Evolutionary conservation across 2,888 invertebrate genomes (phyloP), one percentile per base, ranked within the genome.

Genomic region (Sthenelais limicola): DNA sequence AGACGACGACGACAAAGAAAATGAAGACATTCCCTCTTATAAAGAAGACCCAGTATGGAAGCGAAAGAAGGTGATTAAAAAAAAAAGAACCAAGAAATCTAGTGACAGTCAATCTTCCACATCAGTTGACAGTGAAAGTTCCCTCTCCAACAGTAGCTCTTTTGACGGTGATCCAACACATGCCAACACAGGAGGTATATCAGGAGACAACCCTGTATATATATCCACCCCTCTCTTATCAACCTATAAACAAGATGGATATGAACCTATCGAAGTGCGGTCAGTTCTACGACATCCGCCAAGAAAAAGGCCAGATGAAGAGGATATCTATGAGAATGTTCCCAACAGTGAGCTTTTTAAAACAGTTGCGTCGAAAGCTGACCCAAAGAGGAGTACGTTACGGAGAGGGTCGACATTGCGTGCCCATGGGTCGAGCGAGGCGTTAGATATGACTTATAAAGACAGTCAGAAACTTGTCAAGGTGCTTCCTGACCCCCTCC

Each of bases 31-130:
- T 24, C 18, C 12, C 30, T 28, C 56, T 3, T 12, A 9, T 15
- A 56, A 56, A 24, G 56, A 56, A 18, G 56, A 56, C 56, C 56
- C 56, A 2, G 56, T 56, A 4, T 56, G 56, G 56, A 56, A 32
- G 18, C 12, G 56, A n/a, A 56, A 56, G 56, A 56, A 56, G 32
- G 56, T 56, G 28, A 56, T 56, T 24, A 56, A 56, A 24, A 56
- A 33, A 21, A 18, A 24, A 1, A 28, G 21, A 30, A 32, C 56
- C 2, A 56, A 56, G 32, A 1, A 24, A 21, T 28, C 30, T 7
- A 32, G 30, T n/a, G 33, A 12, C 30, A 56, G 56, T n/a, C 56
- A 56, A 24, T 56, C 56, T 12, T 56, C 56, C 12, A 56, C 56
- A n/a, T 56, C 56, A 18, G 56, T 15, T 2, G 56, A 56, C 18